Conservation (phyloP, 2,888 invertebrate species). For the Drosophila nr. perissopoda region DNA sequence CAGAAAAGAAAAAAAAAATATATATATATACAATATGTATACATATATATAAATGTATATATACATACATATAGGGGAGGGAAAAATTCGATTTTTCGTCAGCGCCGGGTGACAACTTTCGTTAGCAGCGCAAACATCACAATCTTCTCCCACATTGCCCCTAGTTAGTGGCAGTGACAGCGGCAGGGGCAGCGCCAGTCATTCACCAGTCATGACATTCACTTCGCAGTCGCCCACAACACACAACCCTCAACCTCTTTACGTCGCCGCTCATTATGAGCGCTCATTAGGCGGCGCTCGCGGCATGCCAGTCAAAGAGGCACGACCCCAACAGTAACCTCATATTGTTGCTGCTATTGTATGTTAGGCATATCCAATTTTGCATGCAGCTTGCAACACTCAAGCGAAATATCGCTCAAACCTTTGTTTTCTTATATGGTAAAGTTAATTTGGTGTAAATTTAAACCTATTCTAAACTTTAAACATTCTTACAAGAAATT, state of each 20-base stretch:
- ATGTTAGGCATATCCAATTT: constrained; percentile 28
- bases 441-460: not conserved
- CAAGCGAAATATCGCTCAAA: not conserved
- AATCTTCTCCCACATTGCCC: constrained; percentile 34
- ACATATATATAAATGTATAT: constrained; percentile 1
- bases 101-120: constrained; percentile 71
- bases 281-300: constrained; percentile 78
- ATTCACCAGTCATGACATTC: constrained; percentile 58
- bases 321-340: constrained; percentile 58
- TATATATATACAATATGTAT: constrained; percentile 2
- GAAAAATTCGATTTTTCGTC: constrained; percentile 72
- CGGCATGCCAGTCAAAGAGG: constrained; percentile 68
- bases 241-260: constrained; percentile 18
- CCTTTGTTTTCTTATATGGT: not conserved
- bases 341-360: constrained; percentile 10
- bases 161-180: constrained; percentile 13
- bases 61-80: constrained; percentile 2
- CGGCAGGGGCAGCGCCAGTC: constrained; percentile 33
- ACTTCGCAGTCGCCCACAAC: constrained; percentile 41
- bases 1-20: constrained; percentile 25
- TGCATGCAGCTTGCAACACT: constrained; percentile 26
- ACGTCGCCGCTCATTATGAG: constrained; percentile 76
- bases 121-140: constrained; percentile 51
- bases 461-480: not conserved
- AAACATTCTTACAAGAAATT: not conserved